Base-by-base conservation (phyloP, 2,797 vertebrate species). In the Danio aesculapii region DNA sequence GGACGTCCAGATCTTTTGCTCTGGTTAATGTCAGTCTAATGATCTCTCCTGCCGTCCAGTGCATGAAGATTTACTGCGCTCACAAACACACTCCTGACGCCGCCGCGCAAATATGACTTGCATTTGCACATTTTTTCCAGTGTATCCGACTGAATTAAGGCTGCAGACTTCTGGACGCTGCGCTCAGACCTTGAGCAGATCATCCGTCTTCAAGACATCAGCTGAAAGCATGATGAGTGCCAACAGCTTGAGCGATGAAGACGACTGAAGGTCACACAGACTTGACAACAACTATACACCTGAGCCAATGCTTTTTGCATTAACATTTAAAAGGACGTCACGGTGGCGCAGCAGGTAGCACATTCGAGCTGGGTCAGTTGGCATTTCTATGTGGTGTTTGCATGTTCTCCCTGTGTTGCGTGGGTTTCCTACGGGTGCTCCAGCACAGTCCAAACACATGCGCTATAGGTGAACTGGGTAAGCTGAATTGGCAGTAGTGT, bases 21-120 rank as follows among this genome's bases (percentile, higher is more conserved):
- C 90, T 91, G 91, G 82, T 90, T 87, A 91, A 59, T 88, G 84
- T 92, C 91, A 88, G 83, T 64, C 81, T 89, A 85, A 91, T 85
- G 87, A 89, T 85, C 84, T 50, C 17, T 67, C 75, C 82, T 47
- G 50, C 44, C 13, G 8, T 74, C 64, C 78, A 84, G 71, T 87
- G 90, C 86, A 91, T 81, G 84, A 63, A 41, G 66, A 89, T 88
- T 90, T 87, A 88, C 82, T 76, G 70, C 78, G 47, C 12, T 7
- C 14, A 49, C 16, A 83, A 86, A 88, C 66, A 43, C 79, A 74
- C 83, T 86, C 76, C 75, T 12, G 41, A 69, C 75, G 78, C 57
- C 86, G 84, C 63, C 79, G 57, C 5, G 66, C 12, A 84, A 86
- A 89, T 87, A 88, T 82, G 61, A 68, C 80, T 86, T 66, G 83